phyloP scores from a whole-genome alignment of 2,113 vertebrate species.

The Oceanodroma tethys region DNA sequence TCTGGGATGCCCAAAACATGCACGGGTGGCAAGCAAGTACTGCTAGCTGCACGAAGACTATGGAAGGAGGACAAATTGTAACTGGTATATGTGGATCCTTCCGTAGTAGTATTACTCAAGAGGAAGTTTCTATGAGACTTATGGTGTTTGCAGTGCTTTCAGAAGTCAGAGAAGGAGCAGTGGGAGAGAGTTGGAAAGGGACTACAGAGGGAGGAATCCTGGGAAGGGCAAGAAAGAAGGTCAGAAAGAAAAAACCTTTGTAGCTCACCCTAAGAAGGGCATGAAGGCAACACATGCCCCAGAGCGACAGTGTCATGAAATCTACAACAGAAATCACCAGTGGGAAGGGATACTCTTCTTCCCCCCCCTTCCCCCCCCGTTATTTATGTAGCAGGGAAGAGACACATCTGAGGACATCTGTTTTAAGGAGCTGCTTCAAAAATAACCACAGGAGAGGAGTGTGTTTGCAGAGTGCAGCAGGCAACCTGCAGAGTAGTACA shows the following conservation, averaged over 20 bases:
- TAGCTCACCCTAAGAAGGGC: background rate
- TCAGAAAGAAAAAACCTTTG: background rate
- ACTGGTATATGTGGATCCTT: background rate
- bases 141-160: background rate
- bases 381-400: background rate
- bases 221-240: background rate
- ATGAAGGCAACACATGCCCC: background rate
- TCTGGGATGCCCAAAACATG: background rate
- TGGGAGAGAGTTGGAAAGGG: background rate
- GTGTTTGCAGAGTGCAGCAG: background rate
- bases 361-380: fast-evolving
- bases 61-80: background rate
- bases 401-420: background rate
- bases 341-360: background rate
- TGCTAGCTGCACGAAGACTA: background rate
- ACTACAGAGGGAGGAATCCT: background rate
- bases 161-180: background rate
- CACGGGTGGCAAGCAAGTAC: background rate
- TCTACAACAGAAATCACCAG: background rate
- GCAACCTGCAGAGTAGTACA: background rate
- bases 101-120: background rate
- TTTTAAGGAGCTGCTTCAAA: slow-evolving; percentile 27
- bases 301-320: background rate
- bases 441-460: background rate
- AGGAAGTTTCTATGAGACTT: background rate